Base-by-base conservation (phyloP, 2,113 vertebrate genomes). In the Sander vitreus region DNA sequence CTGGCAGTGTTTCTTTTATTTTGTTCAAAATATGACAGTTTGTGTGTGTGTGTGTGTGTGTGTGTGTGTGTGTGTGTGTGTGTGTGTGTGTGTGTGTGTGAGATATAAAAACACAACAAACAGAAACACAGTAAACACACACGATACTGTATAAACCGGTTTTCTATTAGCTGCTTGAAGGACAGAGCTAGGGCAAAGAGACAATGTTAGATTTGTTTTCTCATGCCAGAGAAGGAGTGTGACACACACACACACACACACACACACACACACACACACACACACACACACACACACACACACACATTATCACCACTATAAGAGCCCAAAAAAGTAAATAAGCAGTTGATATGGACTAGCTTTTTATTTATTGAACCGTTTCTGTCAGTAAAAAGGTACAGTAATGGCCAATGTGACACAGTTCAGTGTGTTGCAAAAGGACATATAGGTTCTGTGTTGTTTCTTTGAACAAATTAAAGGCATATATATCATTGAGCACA, bases 91-190 rank as follows among this genome's bases (percentile, higher is more conserved):
- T 19, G 27, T 27, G 27, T 27, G 27, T 27, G 27, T 27, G 15
- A 12, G 3, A 39, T 39, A 39, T 39, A 39, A 39, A 39, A 39
- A 39, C 39, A 5, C 59, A 72, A 66, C 67, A 59, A 39, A 33
- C 36, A 58, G 58, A 25, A 62, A 70, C 53, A 65, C 8, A 16
- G 78, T 36, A 54, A 80, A 78, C 33, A 65, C 47, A 62, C 30
- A 30, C 5, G 5, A 66, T 3, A 23, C n/a, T 25, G 16, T 16
- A 78, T 83, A 80, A 85, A 85, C 73, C 76, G 83, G 76, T 85
- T 90, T 83, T 81, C 59, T 83, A 68, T 90, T 88, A 88, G 83
- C 83, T 78, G 76, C 80, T 78, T 88, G 85, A 90, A 87, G 84
- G 84, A 86, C 81, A 72, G 55, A 58, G 66, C 0, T 43, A 89